phyloP scores from a whole-genome alignment of 1,140 invertebrate genomes.

The Drosophila insularis region DNA sequence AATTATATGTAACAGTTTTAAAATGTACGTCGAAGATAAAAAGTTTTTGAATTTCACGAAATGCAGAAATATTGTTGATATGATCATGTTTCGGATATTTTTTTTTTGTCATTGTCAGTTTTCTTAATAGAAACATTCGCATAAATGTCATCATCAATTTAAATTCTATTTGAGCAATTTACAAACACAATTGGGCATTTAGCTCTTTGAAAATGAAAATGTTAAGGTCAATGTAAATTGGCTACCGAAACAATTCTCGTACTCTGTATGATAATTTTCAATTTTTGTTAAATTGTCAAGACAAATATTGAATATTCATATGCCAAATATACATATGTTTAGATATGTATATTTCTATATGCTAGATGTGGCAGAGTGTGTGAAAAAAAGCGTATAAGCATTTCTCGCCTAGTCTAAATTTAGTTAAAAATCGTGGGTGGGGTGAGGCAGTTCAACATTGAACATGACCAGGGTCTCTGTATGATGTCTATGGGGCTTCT shows the following conservation, averaged over 20 bases:
- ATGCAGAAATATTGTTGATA: conserved; percentile 1
- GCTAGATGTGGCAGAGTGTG: conserved; percentile 24
- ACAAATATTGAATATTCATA: conserved; percentile 50
- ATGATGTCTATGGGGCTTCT: conserved; percentile 1
- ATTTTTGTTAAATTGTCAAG: conserved; percentile 45
- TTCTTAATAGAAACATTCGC: conserved; percentile 63
- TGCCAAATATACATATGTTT: conserved; percentile 8
- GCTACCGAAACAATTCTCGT: conserved; percentile 44
- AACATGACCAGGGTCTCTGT: conserved; percentile 60
- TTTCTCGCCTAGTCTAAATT: conserved; percentile 61
- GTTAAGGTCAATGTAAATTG: conserved; percentile 73
- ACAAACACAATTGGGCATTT: conserved; percentile 60
- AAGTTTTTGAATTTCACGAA: conserved; percentile 47
- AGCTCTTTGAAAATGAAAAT: conserved; percentile 47
- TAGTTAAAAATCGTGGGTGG: conserved; percentile 63
- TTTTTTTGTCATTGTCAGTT: conserved; percentile 33
- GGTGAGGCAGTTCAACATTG: conserved; percentile 58
- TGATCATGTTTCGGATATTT: neutral
- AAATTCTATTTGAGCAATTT: conserved; percentile 41
- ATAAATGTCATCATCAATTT: conserved; percentile 76
- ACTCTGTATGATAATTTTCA: conserved; percentile 18
- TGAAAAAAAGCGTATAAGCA: conserved; percentile 32
- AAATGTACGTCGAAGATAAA: conserved; percentile 24
- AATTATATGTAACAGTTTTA: no score
- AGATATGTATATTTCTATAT: neutral